Evolutionary conservation across 2,113 vertebrate genomes (phyloP).

Genomic region (Zeus faber): DNA sequence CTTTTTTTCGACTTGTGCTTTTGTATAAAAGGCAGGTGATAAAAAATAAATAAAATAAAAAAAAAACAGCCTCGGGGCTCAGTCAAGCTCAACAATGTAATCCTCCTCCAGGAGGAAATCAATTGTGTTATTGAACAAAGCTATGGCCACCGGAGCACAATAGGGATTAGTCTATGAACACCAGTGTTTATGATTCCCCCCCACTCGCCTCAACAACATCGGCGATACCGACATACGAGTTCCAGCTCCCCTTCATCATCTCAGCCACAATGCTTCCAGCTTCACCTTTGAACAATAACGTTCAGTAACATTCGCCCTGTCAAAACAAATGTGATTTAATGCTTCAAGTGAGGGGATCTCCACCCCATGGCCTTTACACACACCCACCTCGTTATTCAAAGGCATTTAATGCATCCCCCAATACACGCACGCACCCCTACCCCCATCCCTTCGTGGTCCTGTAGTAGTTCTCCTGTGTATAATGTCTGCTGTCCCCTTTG

Average conservation of each 20-base stretch:
- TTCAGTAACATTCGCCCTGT: not conserved
- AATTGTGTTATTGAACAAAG: slow-evolving; percentile 23
- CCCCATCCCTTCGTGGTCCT: not conserved
- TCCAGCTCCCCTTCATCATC: not conserved
- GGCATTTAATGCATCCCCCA: not conserved
- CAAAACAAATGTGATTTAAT: slow-evolving; percentile 29
- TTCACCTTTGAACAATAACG: slow-evolving; percentile 5
- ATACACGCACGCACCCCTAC: not conserved
- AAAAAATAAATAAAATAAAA: too few relatives aligned
- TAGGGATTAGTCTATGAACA: slow-evolving; percentile 18
- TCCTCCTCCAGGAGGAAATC: slow-evolving; percentile 19
- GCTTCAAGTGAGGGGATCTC: too few relatives aligned
- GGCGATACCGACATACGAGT: too few relatives aligned
- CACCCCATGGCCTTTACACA: too few relatives aligned
- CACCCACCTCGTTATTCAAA: not conserved
- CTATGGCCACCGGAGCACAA: slow-evolving; percentile 13
- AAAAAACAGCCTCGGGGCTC: not conserved
- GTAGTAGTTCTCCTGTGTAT: slow-evolving; percentile 8
- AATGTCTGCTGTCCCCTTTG: not conserved
- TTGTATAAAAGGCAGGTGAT: not conserved
- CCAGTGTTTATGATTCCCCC: slow-evolving; percentile 20
- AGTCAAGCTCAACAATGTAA: not conserved
- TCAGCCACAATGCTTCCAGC: not conserved
- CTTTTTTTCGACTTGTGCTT: not conserved
- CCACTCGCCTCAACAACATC: not conserved